Evolutionary conservation across 2,797 vertebrate genomes (phyloP), one percentile per base, ranked within the genome.

Genomic region (Anguilla obscura): DNA sequence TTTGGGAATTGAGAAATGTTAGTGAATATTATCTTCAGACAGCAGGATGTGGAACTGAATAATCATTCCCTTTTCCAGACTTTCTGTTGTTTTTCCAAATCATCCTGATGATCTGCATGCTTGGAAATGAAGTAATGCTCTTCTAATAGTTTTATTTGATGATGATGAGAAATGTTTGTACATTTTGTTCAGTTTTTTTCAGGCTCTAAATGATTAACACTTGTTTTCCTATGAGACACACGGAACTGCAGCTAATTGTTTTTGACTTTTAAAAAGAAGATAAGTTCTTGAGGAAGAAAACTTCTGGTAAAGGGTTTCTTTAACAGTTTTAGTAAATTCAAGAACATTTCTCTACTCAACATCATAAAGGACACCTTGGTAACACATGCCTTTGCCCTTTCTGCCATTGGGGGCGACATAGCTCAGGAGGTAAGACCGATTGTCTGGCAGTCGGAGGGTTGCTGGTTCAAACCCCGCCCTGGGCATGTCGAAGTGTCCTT

Each of bases 11-110:
- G 3, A 69, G 80, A 84, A 40, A 87, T 63, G 50, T 87, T 66
- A 93, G 92, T 30, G 92, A 94, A 92, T 90, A 90, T 93, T 91
- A 93, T 94, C 92, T 94, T 94, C 93, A 74, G 89, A 91, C 91
- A 89, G 88, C 88, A 92, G 90, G 93, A 92, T 91, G 90, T 90
- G 89, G 88, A 84, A 58, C 90, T 91, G 48, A 89, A 86, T 87
- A 89, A 85, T 92, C 88, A 89, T 58, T 63, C 56, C 52, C 58
- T 93, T 92, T 89, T 60, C 85, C 66, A 74, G 10, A 87, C 54
- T 89, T 91, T 90, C 74, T 91, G 88, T 89, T 90, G 80, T 89
- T 93, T 86, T 58, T 86, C 89, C 69, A 86, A 88, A 91, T 94
- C 91, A 91, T 89, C 90, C 86, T 91, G 90, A 93, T 91, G 92